Conservation (phyloP, 92 coral and sea anemone genomes). For the Palythoa grandis region DNA sequence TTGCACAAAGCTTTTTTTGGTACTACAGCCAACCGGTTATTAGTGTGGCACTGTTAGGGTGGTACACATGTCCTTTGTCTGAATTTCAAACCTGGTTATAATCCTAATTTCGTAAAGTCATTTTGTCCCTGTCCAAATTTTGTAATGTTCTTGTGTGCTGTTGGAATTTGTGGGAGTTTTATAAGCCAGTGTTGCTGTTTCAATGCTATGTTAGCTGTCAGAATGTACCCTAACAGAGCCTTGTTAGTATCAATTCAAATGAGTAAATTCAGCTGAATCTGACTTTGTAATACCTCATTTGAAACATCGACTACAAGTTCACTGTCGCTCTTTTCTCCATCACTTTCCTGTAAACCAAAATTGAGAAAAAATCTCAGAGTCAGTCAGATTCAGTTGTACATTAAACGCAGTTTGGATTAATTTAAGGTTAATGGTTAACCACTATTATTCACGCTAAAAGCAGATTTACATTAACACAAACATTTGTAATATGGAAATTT, state of each 20-base stretch:
- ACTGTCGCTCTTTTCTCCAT: slow-evolving; percentile 96
- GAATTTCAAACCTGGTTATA: too few species aligned
- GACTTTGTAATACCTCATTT: slow-evolving; percentile 14
- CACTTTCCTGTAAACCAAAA: slow-evolving; percentile 85
- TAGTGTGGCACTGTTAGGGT: too few species aligned
- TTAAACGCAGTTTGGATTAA: not conserved
- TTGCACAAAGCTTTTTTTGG: not conserved
- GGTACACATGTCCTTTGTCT: too few species aligned
- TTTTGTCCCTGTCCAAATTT: too few species aligned
- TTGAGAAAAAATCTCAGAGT: not conserved
- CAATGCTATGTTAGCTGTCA: too few species aligned
- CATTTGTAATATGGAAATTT: not conserved
- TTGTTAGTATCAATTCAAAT: too few species aligned
- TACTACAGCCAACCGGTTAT: not conserved
- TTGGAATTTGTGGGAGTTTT: too few species aligned
- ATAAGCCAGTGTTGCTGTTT: too few species aligned
- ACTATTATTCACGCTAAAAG: not conserved
- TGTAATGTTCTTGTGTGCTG: too few species aligned
- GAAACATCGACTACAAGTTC: slow-evolving; percentile 95
- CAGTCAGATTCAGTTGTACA: slow-evolving; percentile 29
- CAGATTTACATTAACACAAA: not conserved
- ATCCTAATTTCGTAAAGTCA: too few species aligned
- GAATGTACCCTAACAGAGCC: too few species aligned
- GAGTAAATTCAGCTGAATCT: not conserved
- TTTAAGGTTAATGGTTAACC: not conserved